A percentile compares a stretch with the other conserved stretches of the same genome.
phyloP scores from a whole-genome alignment of 2,888 invertebrate species.

The Onchidella celtica region DNA sequence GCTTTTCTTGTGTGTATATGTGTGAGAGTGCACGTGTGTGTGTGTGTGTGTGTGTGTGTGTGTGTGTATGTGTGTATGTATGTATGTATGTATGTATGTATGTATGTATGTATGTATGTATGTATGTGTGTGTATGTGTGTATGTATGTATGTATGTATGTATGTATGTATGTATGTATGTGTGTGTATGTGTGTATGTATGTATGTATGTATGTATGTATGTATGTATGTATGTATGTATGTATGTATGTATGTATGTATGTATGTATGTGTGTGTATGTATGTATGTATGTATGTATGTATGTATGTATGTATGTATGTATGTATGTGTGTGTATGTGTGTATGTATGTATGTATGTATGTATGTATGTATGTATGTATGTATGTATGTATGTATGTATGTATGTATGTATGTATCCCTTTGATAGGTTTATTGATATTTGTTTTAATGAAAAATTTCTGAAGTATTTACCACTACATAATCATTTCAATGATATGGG shows the following conservation, averaged over 20 bases:
- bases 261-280: background rate
- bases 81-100: no score
- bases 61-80: no score
- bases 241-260: background rate
- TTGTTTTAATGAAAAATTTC: no score
- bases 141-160: background rate
- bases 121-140: background rate
- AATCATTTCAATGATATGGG: no score
- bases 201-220: background rate
- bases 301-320: background rate
- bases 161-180: background rate
- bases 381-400: conserved; percentile 6
- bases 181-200: background rate
- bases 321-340: background rate
- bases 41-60: no score
- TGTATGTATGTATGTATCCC: conserved; percentile 9
- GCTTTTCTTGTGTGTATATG: no score
- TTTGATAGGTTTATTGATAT: background rate
- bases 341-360: conserved; percentile 9
- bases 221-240: background rate
- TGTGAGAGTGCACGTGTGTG: no score
- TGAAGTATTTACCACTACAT: no score
- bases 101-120: no score
- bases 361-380: conserved; percentile 6
- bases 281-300: background rate